A percentile compares a stretch with the other conserved stretches of the same genome.
phyloP scores from a whole-genome alignment of 2,888 invertebrate species.

The Hirudinaria manillensis region DNA sequence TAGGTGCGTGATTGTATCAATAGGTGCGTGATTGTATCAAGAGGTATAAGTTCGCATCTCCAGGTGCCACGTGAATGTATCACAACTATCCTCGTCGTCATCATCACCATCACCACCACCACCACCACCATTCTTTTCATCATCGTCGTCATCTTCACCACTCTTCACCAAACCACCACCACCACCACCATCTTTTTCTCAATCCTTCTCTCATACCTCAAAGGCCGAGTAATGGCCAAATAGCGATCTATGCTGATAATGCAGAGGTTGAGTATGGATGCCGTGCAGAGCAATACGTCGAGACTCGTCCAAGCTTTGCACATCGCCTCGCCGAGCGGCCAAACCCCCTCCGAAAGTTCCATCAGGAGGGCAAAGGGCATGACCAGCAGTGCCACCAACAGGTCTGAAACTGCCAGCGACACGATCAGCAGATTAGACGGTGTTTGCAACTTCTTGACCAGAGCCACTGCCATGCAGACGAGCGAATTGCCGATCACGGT shows the following conservation, averaged over 20 bases:
- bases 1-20: no score
- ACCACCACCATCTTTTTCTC: constrained; percentile 65
- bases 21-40: background rate
- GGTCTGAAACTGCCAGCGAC: constrained; percentile 57
- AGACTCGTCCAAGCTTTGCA: constrained; percentile 58
- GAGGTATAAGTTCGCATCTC: no score
- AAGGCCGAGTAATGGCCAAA: constrained; percentile 32
- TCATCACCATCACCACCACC: constrained; percentile 23
- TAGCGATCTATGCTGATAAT: constrained; percentile 57
- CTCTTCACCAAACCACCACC: constrained; percentile 17
- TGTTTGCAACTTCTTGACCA: constrained; percentile 56
- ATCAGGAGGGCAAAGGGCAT: constrained; percentile 57
- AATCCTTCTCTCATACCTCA: constrained; percentile 18
- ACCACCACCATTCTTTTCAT: constrained; percentile 30
- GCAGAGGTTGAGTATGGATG: constrained; percentile 60
- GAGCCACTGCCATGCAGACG: constrained; percentile 57
- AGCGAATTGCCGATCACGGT: constrained; percentile 58
- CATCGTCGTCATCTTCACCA: constrained; percentile 33
- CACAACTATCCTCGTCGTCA: constrained; percentile 18
- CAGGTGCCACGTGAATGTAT: constrained; percentile 9
- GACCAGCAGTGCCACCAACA: constrained; percentile 57
- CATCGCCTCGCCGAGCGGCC: constrained; percentile 49
- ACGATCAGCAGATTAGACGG: constrained; percentile 52
- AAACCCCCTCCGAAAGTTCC: constrained; percentile 49
- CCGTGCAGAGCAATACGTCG: constrained; percentile 58